Conservation (phyloP, 2,797 vertebrate genomes). For the Chiloscyllium punctatum region DNA sequence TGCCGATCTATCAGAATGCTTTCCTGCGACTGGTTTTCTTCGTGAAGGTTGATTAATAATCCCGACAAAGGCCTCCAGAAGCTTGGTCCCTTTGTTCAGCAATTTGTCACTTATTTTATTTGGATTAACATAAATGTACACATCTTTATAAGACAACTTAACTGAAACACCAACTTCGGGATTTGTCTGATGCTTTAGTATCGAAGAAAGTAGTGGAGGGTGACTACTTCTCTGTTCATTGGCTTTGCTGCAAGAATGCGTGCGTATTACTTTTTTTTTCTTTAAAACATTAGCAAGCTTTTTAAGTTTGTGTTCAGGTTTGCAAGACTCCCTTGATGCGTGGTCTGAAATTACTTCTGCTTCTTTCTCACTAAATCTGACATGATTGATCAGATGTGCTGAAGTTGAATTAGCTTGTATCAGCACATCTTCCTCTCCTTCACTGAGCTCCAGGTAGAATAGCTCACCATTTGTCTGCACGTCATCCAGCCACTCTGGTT, state of each 20-base stretch:
- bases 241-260: slow-evolving; percentile 53
- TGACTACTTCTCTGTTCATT: slow-evolving; percentile 42
- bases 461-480: slow-evolving; percentile 91
- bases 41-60: slow-evolving; percentile 72
- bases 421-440: slow-evolving; percentile 78
- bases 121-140: slow-evolving; percentile 82
- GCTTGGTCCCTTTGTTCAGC: slow-evolving; percentile 51
- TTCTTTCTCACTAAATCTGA: slow-evolving; percentile 84
- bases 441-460: slow-evolving; percentile 91
- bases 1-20: slow-evolving; percentile 48
- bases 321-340: slow-evolving; percentile 57
- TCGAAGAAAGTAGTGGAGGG: slow-evolving; percentile 67
- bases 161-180: slow-evolving; percentile 59
- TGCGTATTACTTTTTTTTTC: slow-evolving; percentile 64
- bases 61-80: slow-evolving; percentile 81
- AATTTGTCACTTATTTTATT: slow-evolving; percentile 60
- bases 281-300: slow-evolving; percentile 74
- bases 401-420: slow-evolving; percentile 58
- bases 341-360: slow-evolving; percentile 77
- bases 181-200: slow-evolving; percentile 72
- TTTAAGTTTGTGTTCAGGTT: slow-evolving; percentile 67
- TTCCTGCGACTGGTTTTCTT: slow-evolving; percentile 55
- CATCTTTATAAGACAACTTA: slow-evolving; percentile 74
- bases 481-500: slow-evolving; percentile 88
- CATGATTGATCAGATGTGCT: slow-evolving; percentile 68